Base-by-base conservation (phyloP, 2,113 vertebrate species). In the Sander vitreus region DNA sequence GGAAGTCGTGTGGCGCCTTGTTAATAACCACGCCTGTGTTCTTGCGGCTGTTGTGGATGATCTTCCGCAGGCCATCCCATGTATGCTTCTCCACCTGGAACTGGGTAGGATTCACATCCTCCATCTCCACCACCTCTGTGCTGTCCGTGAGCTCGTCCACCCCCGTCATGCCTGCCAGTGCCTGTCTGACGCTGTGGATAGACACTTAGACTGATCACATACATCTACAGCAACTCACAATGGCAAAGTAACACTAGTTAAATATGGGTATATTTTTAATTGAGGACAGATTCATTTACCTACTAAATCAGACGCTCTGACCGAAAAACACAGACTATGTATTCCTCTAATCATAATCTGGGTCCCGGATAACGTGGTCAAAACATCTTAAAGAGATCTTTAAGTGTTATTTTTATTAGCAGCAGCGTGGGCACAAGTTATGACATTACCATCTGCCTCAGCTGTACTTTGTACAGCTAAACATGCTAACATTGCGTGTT, bases 1-100 rank as follows among this genome's bases (percentile, higher is more conserved):
- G 97, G 94, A 98, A 99, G 90, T 99, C 97, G 10, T 99, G 97
- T 0, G 97, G 98, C 0, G 97, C 97, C 94, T 98, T 99, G 95
- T 94, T 98, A 78, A 96, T 94, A 6, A 97, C 94, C 90, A 98
- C 95, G 54, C 97, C 96, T 0, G 96, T 97, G 89, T 97, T 96
- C 93, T 97, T 97, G 90, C 97, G 96, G 95, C 97, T 98, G 88
- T 96, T 95, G 69, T 97, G 98, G 89, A 99, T 97, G 84, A 98
- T 97, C 91, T 94, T 95, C 5, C 98, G 95, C 75, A 99, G 93
- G 78, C 96, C 97, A 0, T 98, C 96, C 98, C 98, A 99, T 0
- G 97, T 95, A 90, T 96, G 97, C 90, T 97, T 98, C 83, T 96
- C 96, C 95, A 99, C 97, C 81, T 96, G 95, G 94, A 97, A 99